Conservation (phyloP, 2,113 vertebrate species). For the Microtus ochrogaster region DNA sequence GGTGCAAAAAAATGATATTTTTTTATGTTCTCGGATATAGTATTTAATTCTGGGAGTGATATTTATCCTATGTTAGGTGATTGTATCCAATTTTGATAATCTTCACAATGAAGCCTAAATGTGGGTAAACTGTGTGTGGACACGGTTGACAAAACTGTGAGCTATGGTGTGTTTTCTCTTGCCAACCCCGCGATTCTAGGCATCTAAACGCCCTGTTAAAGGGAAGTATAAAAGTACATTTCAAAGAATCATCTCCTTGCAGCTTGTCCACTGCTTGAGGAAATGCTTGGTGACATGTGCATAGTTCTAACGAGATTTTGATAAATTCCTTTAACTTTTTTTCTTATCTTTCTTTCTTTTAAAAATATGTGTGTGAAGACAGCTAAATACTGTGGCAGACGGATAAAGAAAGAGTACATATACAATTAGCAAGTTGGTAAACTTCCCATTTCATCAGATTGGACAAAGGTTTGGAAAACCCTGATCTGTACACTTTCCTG, state of each 20-base stretch:
- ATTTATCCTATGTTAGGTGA: neutral
- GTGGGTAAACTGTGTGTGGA: neutral
- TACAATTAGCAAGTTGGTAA: neutral
- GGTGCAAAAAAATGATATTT: neutral
- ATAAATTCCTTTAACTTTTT: neutral
- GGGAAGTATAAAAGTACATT: neutral
- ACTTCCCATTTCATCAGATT: neutral
- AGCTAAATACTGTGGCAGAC: neutral
- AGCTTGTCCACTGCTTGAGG: neutral
- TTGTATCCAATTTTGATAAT: neutral
- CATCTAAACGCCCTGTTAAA: neutral
- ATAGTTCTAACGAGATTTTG: neutral
- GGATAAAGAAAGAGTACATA: neutral
- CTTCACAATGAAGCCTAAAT: neutral
- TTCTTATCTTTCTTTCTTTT: neutral
- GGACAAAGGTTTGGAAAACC: neutral
- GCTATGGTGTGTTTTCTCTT: neutral
- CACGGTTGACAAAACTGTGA: neutral
- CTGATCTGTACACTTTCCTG: neutral
- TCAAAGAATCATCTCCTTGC: neutral
- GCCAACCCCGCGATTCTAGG: accelerated
- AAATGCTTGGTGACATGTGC: neutral
- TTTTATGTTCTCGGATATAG: neutral
- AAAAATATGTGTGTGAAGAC: neutral
- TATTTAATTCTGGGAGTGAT: neutral